Evolutionary conservation across 2,797 vertebrate species (phyloP).

Genomic region (Acanthornis magna): DNA sequence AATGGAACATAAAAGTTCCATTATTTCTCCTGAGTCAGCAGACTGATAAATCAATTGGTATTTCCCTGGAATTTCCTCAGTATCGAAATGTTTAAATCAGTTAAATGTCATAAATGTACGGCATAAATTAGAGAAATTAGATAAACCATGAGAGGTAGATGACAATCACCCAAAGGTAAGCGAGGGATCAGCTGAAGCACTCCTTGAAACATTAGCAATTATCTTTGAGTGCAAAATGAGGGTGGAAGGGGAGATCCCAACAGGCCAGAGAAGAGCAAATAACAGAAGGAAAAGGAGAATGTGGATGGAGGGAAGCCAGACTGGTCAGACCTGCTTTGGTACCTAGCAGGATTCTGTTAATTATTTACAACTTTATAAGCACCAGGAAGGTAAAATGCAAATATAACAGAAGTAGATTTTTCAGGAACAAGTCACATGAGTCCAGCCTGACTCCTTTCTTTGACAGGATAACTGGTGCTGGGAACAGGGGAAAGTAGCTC

Average conservation of each 20-base stretch:
- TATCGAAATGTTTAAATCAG: not conserved
- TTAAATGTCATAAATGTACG: not conserved
- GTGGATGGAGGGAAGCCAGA: not conserved
- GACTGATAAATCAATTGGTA: not conserved
- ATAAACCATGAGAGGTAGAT: not conserved
- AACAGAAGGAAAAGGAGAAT: not conserved
- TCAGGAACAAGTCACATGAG: not conserved
- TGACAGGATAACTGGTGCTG: not conserved
- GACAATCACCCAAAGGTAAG: not conserved
- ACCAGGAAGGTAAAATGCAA: not conserved
- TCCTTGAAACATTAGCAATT: not conserved
- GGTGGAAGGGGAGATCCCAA: not conserved
- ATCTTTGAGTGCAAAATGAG: not conserved
- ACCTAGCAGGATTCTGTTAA: not conserved
- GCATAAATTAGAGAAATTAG: conserved; percentile 15
- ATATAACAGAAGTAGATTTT: not conserved
- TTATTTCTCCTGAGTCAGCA: conserved; percentile 2
- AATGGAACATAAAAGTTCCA: not conserved
- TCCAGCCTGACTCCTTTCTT: not conserved
- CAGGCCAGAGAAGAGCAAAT: not conserved
- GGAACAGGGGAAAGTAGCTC: not conserved
- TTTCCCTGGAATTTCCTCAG: not conserved
- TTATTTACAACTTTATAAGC: not conserved
- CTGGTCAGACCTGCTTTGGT: not conserved
- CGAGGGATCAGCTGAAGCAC: not conserved